phyloP scores from a whole-genome alignment of 92 coral and sea anemone species.

The Parazoanthus darwini region DNA sequence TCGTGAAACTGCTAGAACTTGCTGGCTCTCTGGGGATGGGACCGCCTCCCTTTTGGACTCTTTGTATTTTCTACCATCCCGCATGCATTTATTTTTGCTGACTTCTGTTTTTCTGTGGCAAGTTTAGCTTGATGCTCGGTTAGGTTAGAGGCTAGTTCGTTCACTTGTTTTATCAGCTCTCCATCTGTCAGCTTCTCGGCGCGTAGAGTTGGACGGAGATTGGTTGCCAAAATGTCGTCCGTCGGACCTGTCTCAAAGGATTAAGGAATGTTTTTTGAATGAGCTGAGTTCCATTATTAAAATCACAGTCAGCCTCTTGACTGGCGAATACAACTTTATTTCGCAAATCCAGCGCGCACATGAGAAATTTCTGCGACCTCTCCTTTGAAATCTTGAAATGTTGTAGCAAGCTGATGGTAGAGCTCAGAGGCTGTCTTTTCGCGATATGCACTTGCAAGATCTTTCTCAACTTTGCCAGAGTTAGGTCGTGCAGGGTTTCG shows the following conservation, averaged over 20 bases:
- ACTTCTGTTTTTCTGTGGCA: slow-evolving; percentile 35
- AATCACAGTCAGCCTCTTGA: slow-evolving; percentile 70
- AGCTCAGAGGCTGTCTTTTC: slow-evolving; percentile 48
- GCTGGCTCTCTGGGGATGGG: slow-evolving; percentile 28
- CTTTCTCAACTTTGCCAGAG: slow-evolving; percentile 50
- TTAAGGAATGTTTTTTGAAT: slow-evolving; percentile 62
- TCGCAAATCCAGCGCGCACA: slow-evolving; percentile 53
- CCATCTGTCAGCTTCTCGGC: slow-evolving; percentile 19
- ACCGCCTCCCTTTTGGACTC: slow-evolving; percentile 3
- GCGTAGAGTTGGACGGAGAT: not conserved
- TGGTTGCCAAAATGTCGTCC: slow-evolving; percentile 50
- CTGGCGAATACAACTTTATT: slow-evolving; percentile 66
- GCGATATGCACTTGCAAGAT: slow-evolving; percentile 51
- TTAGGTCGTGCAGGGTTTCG: slow-evolving; percentile 48
- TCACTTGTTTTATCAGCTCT: slow-evolving; percentile 58
- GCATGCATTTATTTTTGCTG: slow-evolving; percentile 43
- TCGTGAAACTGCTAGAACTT: slow-evolving; percentile 41
- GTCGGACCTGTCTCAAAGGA: slow-evolving; percentile 62
- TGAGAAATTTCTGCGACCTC: slow-evolving; percentile 56
- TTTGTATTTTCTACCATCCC: not conserved
- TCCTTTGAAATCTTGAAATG: slow-evolving; percentile 51
- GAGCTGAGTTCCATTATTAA: slow-evolving; percentile 56
- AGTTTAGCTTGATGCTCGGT: slow-evolving; percentile 53
- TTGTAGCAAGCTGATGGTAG: slow-evolving; percentile 53
- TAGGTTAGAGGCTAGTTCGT: slow-evolving; percentile 63